phyloP scores from a whole-genome alignment of 2,888 invertebrate genomes.

The Acronicta alni region DNA sequence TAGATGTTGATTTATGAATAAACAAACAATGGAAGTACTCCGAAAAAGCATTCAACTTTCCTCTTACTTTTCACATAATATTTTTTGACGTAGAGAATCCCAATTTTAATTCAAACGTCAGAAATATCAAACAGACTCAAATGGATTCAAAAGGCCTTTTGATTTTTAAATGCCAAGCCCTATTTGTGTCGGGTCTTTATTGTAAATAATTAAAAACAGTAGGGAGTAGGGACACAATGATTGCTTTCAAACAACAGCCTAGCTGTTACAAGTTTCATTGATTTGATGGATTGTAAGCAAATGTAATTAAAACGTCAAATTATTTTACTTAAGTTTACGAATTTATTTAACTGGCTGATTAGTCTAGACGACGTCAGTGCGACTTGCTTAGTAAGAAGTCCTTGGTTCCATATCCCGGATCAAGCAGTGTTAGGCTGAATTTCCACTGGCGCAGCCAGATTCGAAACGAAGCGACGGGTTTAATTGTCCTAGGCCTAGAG shows the following conservation, averaged over 20 bases:
- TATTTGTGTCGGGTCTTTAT: constrained; percentile 1
- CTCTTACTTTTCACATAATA: background rate
- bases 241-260: constrained; percentile 25
- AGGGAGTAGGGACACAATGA: constrained; percentile 27
- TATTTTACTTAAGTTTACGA: constrained; percentile 22
- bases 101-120: constrained; percentile 1
- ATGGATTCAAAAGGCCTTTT: constrained; percentile 14
- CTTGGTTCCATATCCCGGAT: too few species aligned
- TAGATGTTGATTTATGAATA: too few species aligned
- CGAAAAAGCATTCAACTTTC: background rate
- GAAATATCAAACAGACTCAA: constrained; percentile 11
- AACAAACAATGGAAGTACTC: background rate
- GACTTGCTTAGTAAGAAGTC: too few species aligned
- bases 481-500: too few species aligned
- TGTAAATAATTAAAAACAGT: constrained; percentile 29
- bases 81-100: background rate
- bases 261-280: constrained; percentile 22
- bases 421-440: too few species aligned
- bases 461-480: too few species aligned
- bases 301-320: constrained; percentile 20
- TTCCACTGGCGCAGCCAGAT: too few species aligned
- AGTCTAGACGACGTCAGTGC: too few species aligned
- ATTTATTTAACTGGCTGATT: too few species aligned
- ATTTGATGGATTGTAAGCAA: constrained; percentile 33
- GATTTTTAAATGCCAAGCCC: constrained; percentile 14